Evolutionary conservation across 64 coral and sea anemone genomes (phyloP).

Genomic region (Pocillopora verrucosa): DNA sequence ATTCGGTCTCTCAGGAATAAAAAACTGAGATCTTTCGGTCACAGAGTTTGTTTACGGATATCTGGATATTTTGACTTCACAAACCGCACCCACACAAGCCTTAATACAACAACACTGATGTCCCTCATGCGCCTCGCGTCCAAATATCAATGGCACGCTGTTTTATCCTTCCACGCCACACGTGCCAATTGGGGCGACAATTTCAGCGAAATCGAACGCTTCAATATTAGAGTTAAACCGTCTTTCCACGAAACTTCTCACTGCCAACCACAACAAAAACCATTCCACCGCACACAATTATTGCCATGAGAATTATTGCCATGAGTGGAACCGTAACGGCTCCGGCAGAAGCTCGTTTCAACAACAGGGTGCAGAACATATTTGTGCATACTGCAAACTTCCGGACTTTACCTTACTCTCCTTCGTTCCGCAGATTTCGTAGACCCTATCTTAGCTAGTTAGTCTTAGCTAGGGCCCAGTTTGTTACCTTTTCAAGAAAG

Average conservation of each 20-base stretch:
- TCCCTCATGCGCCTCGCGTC: background rate
- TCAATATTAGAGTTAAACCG: conserved; percentile 38
- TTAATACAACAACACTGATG: conserved; percentile 22
- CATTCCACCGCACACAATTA: background rate
- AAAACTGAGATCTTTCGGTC: conserved; percentile 9
- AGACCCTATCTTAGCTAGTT: too few relatives aligned
- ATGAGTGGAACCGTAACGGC: conserved; percentile 32
- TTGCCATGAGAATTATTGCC: conserved; percentile 8
- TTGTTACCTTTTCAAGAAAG: too few relatives aligned
- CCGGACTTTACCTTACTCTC: background rate
- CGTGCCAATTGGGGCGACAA: conserved; percentile 14
- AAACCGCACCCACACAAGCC: background rate
- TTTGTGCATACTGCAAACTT: background rate
- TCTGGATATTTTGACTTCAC: conserved; percentile 4
- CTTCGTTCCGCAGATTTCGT: too few relatives aligned
- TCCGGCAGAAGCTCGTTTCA: conserved; percentile 2
- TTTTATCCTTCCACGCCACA: background rate
- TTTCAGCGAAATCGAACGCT: conserved; percentile 34
- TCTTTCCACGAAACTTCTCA: conserved; percentile 17
- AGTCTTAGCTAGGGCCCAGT: too few relatives aligned
- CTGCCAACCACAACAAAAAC: background rate
- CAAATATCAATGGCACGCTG: background rate
- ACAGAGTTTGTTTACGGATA: conserved; percentile 39
- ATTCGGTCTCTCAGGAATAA: conserved; percentile 2
- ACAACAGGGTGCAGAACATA: background rate